phyloP scores from a whole-genome alignment of 2,113 vertebrate genomes.

The Paracanthobrama guichenoti region DNA sequence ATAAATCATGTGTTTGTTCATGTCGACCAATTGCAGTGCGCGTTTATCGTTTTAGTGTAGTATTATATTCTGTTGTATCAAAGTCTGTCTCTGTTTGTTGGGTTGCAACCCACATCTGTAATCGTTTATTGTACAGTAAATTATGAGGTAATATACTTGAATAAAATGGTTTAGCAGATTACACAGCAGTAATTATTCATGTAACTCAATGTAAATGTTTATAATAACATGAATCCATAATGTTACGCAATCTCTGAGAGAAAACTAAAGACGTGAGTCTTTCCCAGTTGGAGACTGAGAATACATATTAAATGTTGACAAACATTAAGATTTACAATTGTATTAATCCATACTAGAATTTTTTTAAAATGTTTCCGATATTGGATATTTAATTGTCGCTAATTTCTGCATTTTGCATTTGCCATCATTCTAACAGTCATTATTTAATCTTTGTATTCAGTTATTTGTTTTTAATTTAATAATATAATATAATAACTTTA shows the following conservation, averaged over 20 bases:
- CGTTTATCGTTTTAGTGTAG: constrained; percentile 59
- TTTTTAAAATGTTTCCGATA: neutral
- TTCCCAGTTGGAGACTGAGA: neutral
- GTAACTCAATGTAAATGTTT: neutral
- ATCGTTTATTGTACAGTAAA: constrained; percentile 61
- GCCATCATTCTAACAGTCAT: too few relatives aligned
- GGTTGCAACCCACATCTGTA: constrained; percentile 68
- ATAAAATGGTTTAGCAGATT: constrained; percentile 72
- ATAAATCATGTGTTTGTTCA: constrained; percentile 46
- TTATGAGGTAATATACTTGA: constrained; percentile 69
- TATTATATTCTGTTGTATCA: constrained; percentile 16
- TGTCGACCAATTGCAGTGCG: constrained; percentile 59
- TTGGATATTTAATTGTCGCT: neutral
- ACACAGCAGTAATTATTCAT: neutral
- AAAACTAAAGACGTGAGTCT: too few relatives aligned
- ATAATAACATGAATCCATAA: neutral
- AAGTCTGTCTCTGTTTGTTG: constrained; percentile 37
- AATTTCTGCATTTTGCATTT: too few relatives aligned
- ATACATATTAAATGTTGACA: neutral
- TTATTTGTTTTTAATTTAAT: too few relatives aligned
- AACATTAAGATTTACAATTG: neutral
- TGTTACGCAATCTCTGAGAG: neutral
- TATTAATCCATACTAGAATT: neutral
- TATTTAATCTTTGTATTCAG: too few relatives aligned
- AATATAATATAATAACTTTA: too few relatives aligned